Evolutionary conservation across 2,113 vertebrate genomes (phyloP).

Genomic region (Barnardius zonarius): DNA sequence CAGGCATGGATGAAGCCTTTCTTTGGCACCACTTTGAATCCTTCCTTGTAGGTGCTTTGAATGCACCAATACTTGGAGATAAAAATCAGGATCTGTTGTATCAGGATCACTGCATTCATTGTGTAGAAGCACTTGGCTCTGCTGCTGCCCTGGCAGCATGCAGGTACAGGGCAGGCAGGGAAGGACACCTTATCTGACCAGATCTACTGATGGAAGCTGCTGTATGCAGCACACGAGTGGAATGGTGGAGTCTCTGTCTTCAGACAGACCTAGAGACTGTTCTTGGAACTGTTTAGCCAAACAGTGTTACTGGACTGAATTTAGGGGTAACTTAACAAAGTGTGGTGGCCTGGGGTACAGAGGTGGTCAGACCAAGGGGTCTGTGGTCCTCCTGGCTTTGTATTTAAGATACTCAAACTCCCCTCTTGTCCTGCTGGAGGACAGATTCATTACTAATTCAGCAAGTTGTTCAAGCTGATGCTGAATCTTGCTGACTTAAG

Average conservation of each 20-base stretch:
- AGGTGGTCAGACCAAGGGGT: neutral
- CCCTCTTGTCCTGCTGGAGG: neutral
- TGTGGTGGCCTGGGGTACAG: neutral
- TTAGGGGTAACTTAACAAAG: neutral
- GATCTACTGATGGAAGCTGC: neutral
- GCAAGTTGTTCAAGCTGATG: neutral
- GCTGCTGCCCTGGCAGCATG: neutral
- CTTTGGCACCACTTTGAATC: neutral
- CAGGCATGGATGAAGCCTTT: neutral
- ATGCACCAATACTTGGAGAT: neutral
- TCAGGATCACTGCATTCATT: neutral
- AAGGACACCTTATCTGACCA: neutral
- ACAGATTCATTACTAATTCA: neutral
- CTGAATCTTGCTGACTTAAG: neutral
- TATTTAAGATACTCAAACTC: neutral
- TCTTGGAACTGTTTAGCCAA: neutral
- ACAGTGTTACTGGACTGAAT: neutral
- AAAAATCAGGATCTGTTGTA: neutral
- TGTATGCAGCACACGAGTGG: neutral
- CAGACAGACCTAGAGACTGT: neutral
- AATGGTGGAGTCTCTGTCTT: neutral
- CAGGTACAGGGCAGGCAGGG: neutral
- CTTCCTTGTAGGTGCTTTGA: neutral
- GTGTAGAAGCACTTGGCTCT: neutral
- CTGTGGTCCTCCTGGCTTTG: neutral